Percentiles rank a stretch among this genome's conserved stretches.
phyloP scores from a whole-genome alignment of 92 coral and sea anemone genomes.

The Muricea muricata region DNA sequence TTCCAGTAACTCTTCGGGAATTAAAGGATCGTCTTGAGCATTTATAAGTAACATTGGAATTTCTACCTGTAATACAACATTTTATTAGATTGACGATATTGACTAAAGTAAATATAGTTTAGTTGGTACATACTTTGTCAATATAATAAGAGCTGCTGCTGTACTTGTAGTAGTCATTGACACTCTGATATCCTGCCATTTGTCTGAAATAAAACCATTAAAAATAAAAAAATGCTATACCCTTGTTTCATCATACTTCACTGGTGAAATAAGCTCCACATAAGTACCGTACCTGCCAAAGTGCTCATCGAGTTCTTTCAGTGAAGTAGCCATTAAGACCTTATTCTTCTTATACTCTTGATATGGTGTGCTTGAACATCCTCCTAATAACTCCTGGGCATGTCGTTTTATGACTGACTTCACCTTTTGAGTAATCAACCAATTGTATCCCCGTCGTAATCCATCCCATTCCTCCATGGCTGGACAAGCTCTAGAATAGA shows the following conservation, averaged over 20 bases:
- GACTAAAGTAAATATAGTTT: too few relatives aligned
- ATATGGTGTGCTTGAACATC: slow-evolving; percentile 56
- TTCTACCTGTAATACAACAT: not conserved
- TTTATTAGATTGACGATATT: too few relatives aligned
- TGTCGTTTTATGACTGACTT: slow-evolving; percentile 79
- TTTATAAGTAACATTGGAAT: slow-evolving; percentile 38
- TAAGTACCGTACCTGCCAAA: slow-evolving; percentile 80
- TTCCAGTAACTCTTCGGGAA: slow-evolving; percentile 76
- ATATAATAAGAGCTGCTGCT: slow-evolving; percentile 87
- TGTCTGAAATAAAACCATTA: slow-evolving; percentile 54
- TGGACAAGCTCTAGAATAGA: slow-evolving; percentile 71
- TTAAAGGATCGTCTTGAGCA: slow-evolving; percentile 79
- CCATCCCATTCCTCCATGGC: slow-evolving; percentile 87
- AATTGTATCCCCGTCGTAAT: slow-evolving; percentile 83
- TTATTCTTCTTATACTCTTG: slow-evolving; percentile 56
- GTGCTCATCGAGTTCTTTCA: slow-evolving; percentile 83
- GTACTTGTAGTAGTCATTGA: slow-evolving; percentile 75
- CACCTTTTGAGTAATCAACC: slow-evolving; percentile 82
- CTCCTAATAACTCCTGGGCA: slow-evolving; percentile 69
- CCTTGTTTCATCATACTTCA: too few relatives aligned
- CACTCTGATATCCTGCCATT: slow-evolving; percentile 87
- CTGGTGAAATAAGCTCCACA: too few relatives aligned
- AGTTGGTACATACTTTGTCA: slow-evolving; percentile 60
- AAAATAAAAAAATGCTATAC: too few relatives aligned
- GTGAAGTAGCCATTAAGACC: slow-evolving; percentile 73